Evolutionary conservation across 2,888 invertebrate genomes (phyloP), one percentile per base, ranked within the genome.

Genomic region (Agrotis ipsilon): DNA sequence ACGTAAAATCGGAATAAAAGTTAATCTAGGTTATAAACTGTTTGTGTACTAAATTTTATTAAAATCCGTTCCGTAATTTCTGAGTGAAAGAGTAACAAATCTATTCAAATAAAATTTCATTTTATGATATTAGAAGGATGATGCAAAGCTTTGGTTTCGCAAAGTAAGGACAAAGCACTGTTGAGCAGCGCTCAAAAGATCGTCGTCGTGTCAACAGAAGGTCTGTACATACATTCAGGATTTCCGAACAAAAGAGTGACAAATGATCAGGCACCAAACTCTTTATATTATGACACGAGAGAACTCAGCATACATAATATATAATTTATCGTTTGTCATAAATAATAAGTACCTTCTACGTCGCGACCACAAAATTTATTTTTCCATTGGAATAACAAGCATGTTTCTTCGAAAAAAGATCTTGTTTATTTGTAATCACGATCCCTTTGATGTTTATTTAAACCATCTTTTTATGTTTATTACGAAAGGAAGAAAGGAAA

Each of bases 321-420:
- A 46, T 18, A 11, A 45, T n/a, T 45, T 32, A 45, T 68, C 13
- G 4, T 39, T 49, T 27, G 24, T 3, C 19, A 62, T 24, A 60
- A 39, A 60, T 58, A n/a, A 16, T 46, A 60, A 39, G 51, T 18
- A 24, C 2, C 3, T 6, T 27, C 6, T 14, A 21, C 16, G 27
- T 27, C 39, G 51, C 9, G 4, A 27, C 18, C 45, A 52, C 7
- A 51, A 32, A 74, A 45, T 32, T 18, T 39, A 18, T 18, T 14
- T 39, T 2, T 57, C 3, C 5, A n/a, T 51, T 43, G 14, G 14
- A 19, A 9, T 43, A 19, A 43, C 24, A 0, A 64, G 32, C 14
- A 48, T 39, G 46, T 66, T 75, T 14, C 18, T 16, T 19, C 3
- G 45, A 14, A 43, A 46, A 64, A 64, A 32, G 13, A 4, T 18